Base-by-base conservation (phyloP, 2,888 invertebrate genomes). In the Gymnosoma rotundatum region DNA sequence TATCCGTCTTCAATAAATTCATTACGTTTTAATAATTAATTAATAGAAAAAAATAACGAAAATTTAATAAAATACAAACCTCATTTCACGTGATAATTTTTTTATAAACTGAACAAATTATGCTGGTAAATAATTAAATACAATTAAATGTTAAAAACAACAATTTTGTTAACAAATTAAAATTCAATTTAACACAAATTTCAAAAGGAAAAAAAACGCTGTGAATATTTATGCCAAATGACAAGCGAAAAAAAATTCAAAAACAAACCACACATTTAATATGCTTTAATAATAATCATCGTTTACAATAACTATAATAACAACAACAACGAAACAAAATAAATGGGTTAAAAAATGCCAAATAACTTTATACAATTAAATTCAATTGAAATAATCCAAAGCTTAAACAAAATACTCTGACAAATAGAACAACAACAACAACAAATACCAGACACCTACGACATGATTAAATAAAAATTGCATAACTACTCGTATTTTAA, bases 221-320 rank as follows among this genome's bases (percentile, higher is more conserved):
- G 56, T 63, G 66, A 78, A 61, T 54, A 63, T 60, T 32, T 48
- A 72, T 66, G 20, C 36, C 25, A 38, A 76, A 67, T 14, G 32
- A 66, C 58, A 54, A 69, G 54, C 18, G n/a, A 72, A 78, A 70
- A 78, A 52, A 38, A 61, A 54, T 70, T 63, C 52, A 58, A 58
- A 64, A 76, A 78, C 48, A 16, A 76, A 80, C 83, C 80, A 72
- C 83, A 83, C 76, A 83, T 83, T 80, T 83, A 83, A 76, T 83
- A 80, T 83, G 83, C 76, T 80, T 83, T 83, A 83, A 83, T 83
- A 83, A 83, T 80, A 83, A 83, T 80, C 83, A 73, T 76, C 66
- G 61, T 64, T 78, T 78, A 72, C 61, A 74, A 67, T 54, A 80
- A 32, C 32, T 32, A 25, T n/a, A n/a, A n/a, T n/a, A n/a, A n/a